Base-by-base conservation (phyloP, 2,888 invertebrate genomes). In the Rugalucina vietnamica region DNA sequence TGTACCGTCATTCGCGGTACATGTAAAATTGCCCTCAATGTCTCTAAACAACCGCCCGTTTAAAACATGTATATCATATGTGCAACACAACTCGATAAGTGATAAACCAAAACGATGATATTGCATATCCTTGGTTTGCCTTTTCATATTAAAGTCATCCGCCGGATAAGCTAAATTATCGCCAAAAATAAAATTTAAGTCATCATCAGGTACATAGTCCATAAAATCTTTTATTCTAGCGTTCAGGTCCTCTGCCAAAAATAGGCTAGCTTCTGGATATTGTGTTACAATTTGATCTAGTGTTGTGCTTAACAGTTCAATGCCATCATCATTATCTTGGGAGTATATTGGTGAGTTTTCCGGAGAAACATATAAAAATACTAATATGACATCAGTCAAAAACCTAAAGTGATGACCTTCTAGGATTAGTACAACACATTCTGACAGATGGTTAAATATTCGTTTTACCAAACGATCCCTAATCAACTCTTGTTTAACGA, bases 21-120 rank as follows among this genome's bases (percentile, higher is more conserved):
- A 71, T 71, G 71, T 71, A 71, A 29, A 71, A 37, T 37, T 71
- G 37, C 71, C 71, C 10, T 39, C 24, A 24, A 10, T 21, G 39
- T 71, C 71, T 12, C 24, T 14, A 39, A 24, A n/a, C 18, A 54
- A 32, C 29, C 71, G n/a, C 24, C 71, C 71, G n/a, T 71, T 71
- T 37, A 71, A 14, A 71, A 71, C 37, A 39, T 71, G 71, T 37
- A 37, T 32, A 37, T 37, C 37, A 71, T n/a, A 21, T 12, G 71
- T 71, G 37, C 71, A 71, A n/a, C 71, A 71, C 37, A 71, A 24
- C 14, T 71, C 37, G 14, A 71, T 37, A 5, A 71, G 21, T 71
- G 37, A 34, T 37, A 24, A 24, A 39, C 71, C 71, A 37, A 71
- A 71, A 4, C 37, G 37, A 32, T 71, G 34, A 71, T 29, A 37